These are phyloP conservation scores for Ethmia dodecea DNA, from an alignment of 2,888 invertebrate genomes.

Conservation along the genomic window DNA sequence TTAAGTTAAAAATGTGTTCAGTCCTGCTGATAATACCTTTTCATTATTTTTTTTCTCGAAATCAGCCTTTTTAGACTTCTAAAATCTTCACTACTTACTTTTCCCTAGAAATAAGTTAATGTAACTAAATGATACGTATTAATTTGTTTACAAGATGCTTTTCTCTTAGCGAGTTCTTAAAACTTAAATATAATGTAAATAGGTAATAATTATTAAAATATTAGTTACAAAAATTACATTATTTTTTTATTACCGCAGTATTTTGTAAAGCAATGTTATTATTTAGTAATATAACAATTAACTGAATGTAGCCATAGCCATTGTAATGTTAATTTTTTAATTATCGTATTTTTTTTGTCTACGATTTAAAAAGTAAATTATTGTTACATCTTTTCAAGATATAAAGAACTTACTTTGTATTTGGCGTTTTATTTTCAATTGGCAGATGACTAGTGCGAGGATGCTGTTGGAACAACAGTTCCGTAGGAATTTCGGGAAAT, in stretches of 20 bases:
- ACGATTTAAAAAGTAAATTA: constrained; percentile 66
- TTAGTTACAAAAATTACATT: not conserved
- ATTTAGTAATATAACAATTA: constrained; percentile 30
- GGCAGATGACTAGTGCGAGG: no score
- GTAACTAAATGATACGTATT: not conserved
- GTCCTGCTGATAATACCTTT: not conserved
- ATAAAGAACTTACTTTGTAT: constrained; percentile 71
- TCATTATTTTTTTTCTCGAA: not conserved
- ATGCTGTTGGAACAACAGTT: no score
- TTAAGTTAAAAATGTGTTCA: not conserved
- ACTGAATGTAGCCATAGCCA: constrained; percentile 54
- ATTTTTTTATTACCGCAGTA: constrained; percentile 46
- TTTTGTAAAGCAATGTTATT: constrained; percentile 42
- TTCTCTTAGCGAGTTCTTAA: not conserved
- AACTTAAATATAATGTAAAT: constrained; percentile 6
- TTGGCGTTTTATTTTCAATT: constrained; percentile 43
- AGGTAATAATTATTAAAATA: no score
- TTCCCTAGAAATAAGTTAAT: no score
- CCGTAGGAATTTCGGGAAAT: no score
- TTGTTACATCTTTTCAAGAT: constrained; percentile 67
- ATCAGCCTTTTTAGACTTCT: no score
- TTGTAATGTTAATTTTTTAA: constrained; percentile 59
- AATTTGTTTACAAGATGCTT: not conserved
- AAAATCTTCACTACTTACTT: no score
- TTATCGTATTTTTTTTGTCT: constrained; percentile 45